Base-by-base conservation (phyloP, 1,140 invertebrate genomes). In the Helicoverpa armigera region DNA sequence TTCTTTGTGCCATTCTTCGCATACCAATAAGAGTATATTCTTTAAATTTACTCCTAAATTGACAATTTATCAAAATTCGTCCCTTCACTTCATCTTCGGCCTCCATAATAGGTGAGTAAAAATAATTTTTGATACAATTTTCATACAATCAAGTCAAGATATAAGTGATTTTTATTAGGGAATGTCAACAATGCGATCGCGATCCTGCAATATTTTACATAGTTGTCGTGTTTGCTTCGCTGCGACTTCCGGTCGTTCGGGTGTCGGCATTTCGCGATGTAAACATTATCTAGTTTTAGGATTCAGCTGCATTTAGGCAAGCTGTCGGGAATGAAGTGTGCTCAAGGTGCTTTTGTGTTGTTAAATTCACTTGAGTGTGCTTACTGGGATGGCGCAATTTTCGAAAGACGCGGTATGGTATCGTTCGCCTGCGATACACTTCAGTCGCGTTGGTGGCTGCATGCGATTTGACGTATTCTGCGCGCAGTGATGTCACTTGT, bases 1-100 rank as follows among this genome's bases (percentile, higher is more conserved):
- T 98, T 98, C 97, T 98, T 98, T 98, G 97, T 98, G 97, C 97
- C 97, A 98, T 98, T 98, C 97, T 97, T 98, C 96, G 97, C 97
- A 98, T 98, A 97, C 97, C 97, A 97, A 97, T 97, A 97, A 97
- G 97, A 97, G 96, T 97, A 95, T 96, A 97, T 96, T 97, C 96
- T 96, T 97, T 96, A 96, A 96, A 97, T 97, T 97, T 96, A 96
- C 96, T 92, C 86, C 81, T 87, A 91, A 94, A 93, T 94, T 91
- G 86, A 89, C 88, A 92, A 89, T 87, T 95, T 95, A 96, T 95
- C 95, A 96, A 96, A 97, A 96, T 97, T 96, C 95, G 95, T 94
- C 95, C 95, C 92, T 95, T 94, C 94, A 95, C 93, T 92, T 95
- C 95, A 95, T 91, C 94, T 95, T 96, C 95, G 88, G 95, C 95